Base-by-base conservation (phyloP, 2,113 vertebrate species). In the Rostratula benghalensis region DNA sequence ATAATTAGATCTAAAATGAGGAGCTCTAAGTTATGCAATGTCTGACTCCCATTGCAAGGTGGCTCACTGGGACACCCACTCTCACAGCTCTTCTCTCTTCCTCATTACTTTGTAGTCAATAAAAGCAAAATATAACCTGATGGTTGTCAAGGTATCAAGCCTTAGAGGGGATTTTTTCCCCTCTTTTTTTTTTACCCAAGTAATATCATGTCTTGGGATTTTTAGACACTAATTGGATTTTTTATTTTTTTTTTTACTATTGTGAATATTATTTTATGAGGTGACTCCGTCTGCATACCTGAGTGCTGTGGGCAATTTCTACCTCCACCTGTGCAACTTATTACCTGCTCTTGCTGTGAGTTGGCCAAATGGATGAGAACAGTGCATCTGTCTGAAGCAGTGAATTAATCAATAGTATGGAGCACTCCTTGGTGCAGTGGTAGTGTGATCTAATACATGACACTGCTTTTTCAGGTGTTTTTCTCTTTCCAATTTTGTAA, bases 91-190 rank as follows among this genome's bases (percentile, higher is more conserved):
- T 48, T 79, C 87, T 92, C 87, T 83, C 80, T 74, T 89, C 89
- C 91, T 87, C 82, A 35, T 93, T 92, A 56, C 90, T 86, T 86
- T 64, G 20, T 75, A 96, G 93, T 78, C 76, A 95, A 93, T 93
- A 88, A 95, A 94, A 94, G 93, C 82, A 92, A 93, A 95, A 92
- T 92, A 80, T 89, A 94, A 90, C 90, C 83, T 89, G 71, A 88
- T 96, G 85, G 93, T 93, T 96, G 95, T 95, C 94, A 96, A 92
- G 92, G 79, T 90, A 94, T 95, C 81, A 57, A 91, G 81, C 81
- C 90, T 94, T 63, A 80, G 35, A 90, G 76, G 90, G 39, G 60
- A 60, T 59, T 93, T 74, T 21, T 7, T 2, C 18, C 48, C 27
- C 22, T 3, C 6, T 6, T 33, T 33, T 43, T 64, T 75, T 69